These are phyloP conservation scores for Craterocephalus amniculus DNA, from an alignment of 2,797 vertebrate genomes.

Conservation along the genomic window DNA sequence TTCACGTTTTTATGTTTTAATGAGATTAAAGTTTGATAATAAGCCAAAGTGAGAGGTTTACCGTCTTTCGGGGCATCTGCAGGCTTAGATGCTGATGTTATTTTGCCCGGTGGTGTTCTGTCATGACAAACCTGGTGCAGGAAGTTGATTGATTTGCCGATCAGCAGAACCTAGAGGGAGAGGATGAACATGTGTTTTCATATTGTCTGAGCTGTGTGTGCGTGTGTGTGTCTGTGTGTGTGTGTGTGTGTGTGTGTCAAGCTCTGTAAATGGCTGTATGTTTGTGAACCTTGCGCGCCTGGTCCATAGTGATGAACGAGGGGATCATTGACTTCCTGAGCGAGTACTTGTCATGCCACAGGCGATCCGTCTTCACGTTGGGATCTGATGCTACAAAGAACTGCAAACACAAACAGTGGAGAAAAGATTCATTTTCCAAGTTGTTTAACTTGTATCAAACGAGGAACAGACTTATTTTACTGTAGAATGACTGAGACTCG, in stretches of 20 bases:
- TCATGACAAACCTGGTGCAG: conserved; percentile 98
- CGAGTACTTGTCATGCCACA: conserved; percentile 99
- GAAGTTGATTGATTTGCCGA: conserved; percentile 99
- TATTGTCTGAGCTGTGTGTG: not conserved
- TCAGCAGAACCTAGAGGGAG: conserved; percentile 90
- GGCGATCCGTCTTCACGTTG: conserved; percentile 93
- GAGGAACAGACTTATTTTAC: not conserved
- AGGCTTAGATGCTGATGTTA: conserved; percentile 88
- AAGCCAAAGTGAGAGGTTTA: conserved; percentile 51
- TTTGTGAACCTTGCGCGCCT: conserved; percentile 91
- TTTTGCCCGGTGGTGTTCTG: conserved; percentile 91
- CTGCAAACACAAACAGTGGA: conserved; percentile 67
- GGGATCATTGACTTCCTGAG: conserved; percentile 98
- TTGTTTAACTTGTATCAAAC: not conserved
- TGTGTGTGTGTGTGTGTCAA: not conserved
- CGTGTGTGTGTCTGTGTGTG: not conserved
- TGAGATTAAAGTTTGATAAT: too few relatives aligned
- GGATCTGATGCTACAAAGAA: conserved; percentile 99
- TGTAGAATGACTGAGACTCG: not conserved
- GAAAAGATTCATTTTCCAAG: not conserved
- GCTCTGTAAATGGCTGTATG: not conserved
- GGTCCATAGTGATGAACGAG: conserved; percentile 97
- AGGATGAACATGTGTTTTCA: not conserved
- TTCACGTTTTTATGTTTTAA: not conserved
- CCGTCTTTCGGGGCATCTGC: conserved; percentile 92